Percentiles rank a stretch among this genome's conserved stretches.
Evolutionary conservation across 2,888 invertebrate genomes (phyloP).

Genomic region (Platycheirus albimanus): DNA sequence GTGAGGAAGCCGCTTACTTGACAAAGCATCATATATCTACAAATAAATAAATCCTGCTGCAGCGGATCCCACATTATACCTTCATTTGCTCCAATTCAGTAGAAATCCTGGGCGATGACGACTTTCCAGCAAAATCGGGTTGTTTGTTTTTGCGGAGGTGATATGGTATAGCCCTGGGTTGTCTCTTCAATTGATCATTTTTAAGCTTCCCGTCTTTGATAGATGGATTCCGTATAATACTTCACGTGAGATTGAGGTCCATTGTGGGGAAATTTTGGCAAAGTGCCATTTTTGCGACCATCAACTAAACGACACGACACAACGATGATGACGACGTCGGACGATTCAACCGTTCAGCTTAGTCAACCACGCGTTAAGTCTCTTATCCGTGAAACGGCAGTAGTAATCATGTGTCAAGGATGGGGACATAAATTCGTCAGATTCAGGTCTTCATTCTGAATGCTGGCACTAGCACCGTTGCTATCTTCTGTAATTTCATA

Average conservation of each 20-base stretch:
- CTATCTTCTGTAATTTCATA: constrained; percentile 38
- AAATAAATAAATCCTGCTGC: constrained; percentile 19
- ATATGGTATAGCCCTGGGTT: constrained; percentile 5
- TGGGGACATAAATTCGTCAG: constrained; percentile 70
- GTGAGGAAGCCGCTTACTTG: constrained; percentile 1
- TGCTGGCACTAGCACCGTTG: constrained; percentile 5
- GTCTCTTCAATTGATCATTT: constrained; percentile 61
- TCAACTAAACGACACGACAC: not conserved
- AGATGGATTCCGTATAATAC: constrained; percentile 50
- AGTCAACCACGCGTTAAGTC: constrained; percentile 62
- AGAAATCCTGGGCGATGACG: not conserved
- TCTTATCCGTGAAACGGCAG: constrained; percentile 55
- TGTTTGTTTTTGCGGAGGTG: not conserved
- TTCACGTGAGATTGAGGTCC: constrained; percentile 31
- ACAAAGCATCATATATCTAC: constrained; percentile 12
- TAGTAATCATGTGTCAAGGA: constrained; percentile 71
- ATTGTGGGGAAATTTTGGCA: constrained; percentile 43
- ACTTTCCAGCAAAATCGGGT: not conserved
- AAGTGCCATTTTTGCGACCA: constrained; percentile 49
- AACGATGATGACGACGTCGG: not conserved
- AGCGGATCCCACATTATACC: constrained; percentile 10
- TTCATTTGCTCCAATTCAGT: constrained; percentile 11
- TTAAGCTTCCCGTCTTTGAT: constrained; percentile 52
- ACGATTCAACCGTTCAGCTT: constrained; percentile 34
- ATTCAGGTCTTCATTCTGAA: constrained; percentile 64